A percentile compares a stretch with the other conserved stretches of the same genome.
Conservation (phyloP, 1,140 invertebrate genomes). For the Aphaenogaster rudis region DNA sequence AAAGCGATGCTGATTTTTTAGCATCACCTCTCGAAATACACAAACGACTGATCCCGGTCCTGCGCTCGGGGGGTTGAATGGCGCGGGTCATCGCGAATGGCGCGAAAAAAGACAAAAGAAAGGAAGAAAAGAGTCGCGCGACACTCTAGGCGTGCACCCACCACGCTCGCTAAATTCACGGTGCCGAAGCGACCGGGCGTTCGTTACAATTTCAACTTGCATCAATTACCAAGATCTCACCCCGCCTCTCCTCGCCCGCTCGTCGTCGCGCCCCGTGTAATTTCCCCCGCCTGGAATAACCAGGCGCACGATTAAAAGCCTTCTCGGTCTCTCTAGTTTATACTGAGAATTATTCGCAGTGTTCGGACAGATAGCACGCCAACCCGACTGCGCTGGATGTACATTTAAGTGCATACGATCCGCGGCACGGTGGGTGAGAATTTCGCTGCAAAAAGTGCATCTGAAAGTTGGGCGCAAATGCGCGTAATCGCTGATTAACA, state of each 20-base stretch:
- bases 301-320: slow-evolving; percentile 60
- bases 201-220: slow-evolving; percentile 75
- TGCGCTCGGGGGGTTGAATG: not conserved
- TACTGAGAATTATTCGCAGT: slow-evolving; percentile 54
- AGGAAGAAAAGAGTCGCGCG: slow-evolving; percentile 39
- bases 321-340: slow-evolving; percentile 50
- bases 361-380: slow-evolving; percentile 37
- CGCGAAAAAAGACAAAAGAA: slow-evolving; percentile 16
- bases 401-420: slow-evolving; percentile 49
- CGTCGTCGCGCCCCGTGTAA: slow-evolving; percentile 19
- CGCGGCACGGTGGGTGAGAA: slow-evolving; percentile 2
- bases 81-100: slow-evolving; percentile 49
- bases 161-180: slow-evolving; percentile 54
- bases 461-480: slow-evolving; percentile 19
- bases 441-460: slow-evolving; percentile 37
- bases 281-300: slow-evolving; percentile 61
- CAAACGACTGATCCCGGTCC: slow-evolving; percentile 26
- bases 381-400: slow-evolving; percentile 22
- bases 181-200: slow-evolving; percentile 40
- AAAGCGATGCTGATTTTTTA: not conserved
- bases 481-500: slow-evolving; percentile 47
- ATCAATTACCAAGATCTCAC: slow-evolving; percentile 62
- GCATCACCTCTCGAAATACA: not conserved
- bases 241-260: not conserved
- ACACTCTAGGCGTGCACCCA: slow-evolving; percentile 24